These are phyloP conservation scores for Chironomus striatipennis DNA, from an alignment of 1,140 invertebrate species.

Conservation along the genomic window DNA sequence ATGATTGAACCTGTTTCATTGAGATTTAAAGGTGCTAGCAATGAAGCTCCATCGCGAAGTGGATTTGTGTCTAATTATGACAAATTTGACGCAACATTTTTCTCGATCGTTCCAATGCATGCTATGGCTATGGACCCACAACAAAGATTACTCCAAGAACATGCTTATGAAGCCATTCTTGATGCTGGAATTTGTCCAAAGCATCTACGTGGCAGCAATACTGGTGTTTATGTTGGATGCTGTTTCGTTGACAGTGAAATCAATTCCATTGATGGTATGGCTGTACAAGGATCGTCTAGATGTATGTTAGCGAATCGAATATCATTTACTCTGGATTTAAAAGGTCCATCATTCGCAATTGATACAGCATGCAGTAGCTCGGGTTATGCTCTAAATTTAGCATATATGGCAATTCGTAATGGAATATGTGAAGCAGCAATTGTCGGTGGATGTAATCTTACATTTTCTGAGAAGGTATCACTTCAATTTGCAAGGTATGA, in stretches of 20 bases:
- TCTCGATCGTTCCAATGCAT: conserved; percentile 88
- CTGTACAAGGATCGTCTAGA: conserved; percentile 80
- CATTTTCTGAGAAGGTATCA: conserved; percentile 77
- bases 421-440: conserved; percentile 89
- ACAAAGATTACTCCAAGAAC: conserved; percentile 79
- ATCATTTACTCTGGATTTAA: conserved; percentile 91
- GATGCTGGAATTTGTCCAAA: conserved; percentile 84
- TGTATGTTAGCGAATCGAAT: conserved; percentile 96
- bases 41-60: too few species aligned
- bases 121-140: too few species aligned
- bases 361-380: conserved; percentile 96
- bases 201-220: conserved; percentile 70
- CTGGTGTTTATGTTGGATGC: conserved; percentile 85
- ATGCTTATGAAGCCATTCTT: conserved; percentile 89
- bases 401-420: conserved; percentile 66
- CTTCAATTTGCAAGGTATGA: conserved; percentile 87
- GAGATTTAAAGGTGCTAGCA: too few species aligned
- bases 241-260: conserved; percentile 73
- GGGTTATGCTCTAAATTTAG: too few species aligned
- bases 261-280: conserved; percentile 86
- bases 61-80: conserved; percentile 51
- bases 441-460: conserved; percentile 75
- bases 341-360: conserved; percentile 79
- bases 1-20: too few species aligned
- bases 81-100: conserved; percentile 85